Base-by-base conservation (phyloP, 1,140 invertebrate species). In the Sarcophaga bullata region DNA sequence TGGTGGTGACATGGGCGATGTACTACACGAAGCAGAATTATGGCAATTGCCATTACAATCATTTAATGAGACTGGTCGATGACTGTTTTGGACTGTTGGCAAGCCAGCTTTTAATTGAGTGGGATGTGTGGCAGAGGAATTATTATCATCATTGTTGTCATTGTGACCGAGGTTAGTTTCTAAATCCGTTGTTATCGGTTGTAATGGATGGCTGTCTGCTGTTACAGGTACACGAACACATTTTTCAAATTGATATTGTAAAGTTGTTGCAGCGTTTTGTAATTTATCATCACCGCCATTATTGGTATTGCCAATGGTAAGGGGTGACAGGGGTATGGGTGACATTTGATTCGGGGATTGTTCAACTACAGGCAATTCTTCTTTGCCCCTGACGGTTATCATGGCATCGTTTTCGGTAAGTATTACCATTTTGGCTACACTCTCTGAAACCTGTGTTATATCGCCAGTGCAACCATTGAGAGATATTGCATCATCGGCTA, bases 301-400 rank as follows among this genome's bases (percentile, higher is more conserved):
- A 25, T 80, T 76, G n/a, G 54, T 54, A 13, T 72, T 75, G 2
- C 50, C 46, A 4, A 8, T 73, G 8, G 49, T 48, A 0, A 50
- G 7, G 47, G 81, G 81, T 52, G 81, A 73, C 8, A 15, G 37
- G 19, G 62, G 17, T 68, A 19, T 81, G 11, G 84, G 73, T 11
- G 84, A 25, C 46, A 83, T 80, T 3, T 82, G 54, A 6, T n/a
- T 68, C 19, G 62, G 62, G 7, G 62, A 9, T 25, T 89, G 83
- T 54, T 90, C 88, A 81, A 87, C 87, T 83, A 91, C 91, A 0
- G 94, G 94, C 82, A 95, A 87, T 87, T 95, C 94, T 86, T 95
- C 94, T 83, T 93, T 93, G 19, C 94, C 94, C 82, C 94, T 92
- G 0, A 95, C 94, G 11, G 91, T 92, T 9, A 92, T 91, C 86